Percentiles rank a stretch among this genome's conserved stretches.
phyloP scores from a whole-genome alignment of 2,888 invertebrate species.

The Pterobdella sp. region DNA sequence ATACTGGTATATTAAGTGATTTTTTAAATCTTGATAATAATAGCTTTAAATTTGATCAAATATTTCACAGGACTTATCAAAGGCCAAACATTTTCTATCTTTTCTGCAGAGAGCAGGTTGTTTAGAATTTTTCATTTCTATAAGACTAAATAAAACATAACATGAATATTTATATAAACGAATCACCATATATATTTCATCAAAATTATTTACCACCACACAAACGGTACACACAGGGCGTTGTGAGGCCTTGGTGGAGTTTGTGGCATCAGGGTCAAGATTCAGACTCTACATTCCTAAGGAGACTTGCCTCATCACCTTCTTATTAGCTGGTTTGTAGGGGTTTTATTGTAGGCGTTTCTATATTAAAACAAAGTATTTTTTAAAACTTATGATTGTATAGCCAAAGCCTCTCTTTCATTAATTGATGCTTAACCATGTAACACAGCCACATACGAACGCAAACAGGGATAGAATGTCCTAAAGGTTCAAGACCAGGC shows the following conservation, averaged over 20 bases:
- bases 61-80: constrained; percentile 58
- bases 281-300: constrained; percentile 85
- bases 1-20: background rate
- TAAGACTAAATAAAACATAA: too few relatives aligned
- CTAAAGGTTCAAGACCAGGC: constrained; percentile 70
- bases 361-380: background rate
- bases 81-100: constrained; percentile 83
- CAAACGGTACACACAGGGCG: constrained; percentile 50
- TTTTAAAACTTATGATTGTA: background rate
- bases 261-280: constrained; percentile 90
- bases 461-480: constrained; percentile 70
- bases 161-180: too few relatives aligned
- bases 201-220: background rate
- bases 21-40: background rate
- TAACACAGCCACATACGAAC: background rate
- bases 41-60: background rate
- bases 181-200: background rate
- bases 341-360: background rate
- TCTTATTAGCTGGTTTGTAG: constrained; percentile 68
- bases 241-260: constrained; percentile 87
- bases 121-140: too few relatives aligned
- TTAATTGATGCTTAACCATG: background rate
- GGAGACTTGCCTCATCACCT: constrained; percentile 86
- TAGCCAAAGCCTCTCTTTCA: background rate
- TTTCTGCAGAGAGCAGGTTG: constrained; percentile 81